Evolutionary conservation across 2,888 invertebrate species (phyloP).

Genomic region (Drosophila cracens): DNA sequence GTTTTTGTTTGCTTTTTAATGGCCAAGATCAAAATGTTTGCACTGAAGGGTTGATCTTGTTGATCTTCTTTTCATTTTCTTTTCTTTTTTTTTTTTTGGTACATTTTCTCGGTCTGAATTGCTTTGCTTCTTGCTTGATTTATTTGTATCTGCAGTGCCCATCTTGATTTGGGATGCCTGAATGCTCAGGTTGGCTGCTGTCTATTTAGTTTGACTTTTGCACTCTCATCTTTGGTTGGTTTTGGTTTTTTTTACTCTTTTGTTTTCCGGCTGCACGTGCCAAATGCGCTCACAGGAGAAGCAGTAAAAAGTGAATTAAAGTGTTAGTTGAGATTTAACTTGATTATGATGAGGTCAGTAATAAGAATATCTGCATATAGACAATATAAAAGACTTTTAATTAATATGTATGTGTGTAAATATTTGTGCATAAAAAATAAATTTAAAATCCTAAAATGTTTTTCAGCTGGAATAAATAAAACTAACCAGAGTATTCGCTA

Average conservation of each 20-base stretch:
- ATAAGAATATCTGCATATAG: neutral
- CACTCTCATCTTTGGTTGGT: conserved; percentile 65
- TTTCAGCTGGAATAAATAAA: neutral
- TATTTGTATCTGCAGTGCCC: conserved; percentile 49
- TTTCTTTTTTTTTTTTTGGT: conserved; percentile 17
- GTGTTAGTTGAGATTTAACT: conserved; percentile 2
- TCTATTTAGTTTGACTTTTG: conserved; percentile 80
- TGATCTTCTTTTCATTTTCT: conserved; percentile 49
- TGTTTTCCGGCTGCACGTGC: conserved; percentile 60
- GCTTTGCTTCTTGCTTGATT: conserved; percentile 56
- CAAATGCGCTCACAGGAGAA: conserved; percentile 21
- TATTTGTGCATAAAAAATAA: neutral
- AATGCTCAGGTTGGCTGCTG: conserved; percentile 62
- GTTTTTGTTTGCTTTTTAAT: conserved; percentile 65
- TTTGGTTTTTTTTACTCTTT: conserved; percentile 5
- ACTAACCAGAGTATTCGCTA: neutral
- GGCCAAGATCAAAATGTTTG: conserved; percentile 77
- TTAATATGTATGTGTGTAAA: neutral
- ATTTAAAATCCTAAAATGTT: neutral
- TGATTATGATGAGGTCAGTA: conserved; percentile 1
- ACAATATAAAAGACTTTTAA: neutral
- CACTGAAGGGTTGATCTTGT: conserved; percentile 78
- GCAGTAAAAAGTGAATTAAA: conserved; percentile 2
- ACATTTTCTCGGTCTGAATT: conserved; percentile 25
- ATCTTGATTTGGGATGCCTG: conserved; percentile 69